These are phyloP conservation scores for Ceratitis capitata DNA, from an alignment of 1,140 invertebrate species.

Conservation along the genomic window DNA sequence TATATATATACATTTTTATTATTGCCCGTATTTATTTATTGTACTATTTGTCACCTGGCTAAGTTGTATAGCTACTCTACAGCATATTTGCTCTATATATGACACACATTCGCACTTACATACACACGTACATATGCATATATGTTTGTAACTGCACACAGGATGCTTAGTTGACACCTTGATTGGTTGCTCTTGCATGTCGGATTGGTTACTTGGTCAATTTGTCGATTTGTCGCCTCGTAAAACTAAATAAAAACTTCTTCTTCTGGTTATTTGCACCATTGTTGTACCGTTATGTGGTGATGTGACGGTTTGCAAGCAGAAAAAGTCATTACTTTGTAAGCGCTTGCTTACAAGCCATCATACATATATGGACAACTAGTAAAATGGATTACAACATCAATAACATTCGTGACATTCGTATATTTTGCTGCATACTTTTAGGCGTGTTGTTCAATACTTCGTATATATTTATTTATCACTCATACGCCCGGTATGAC, in stretches of 20 bases:
- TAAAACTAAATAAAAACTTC: background rate
- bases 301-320: background rate
- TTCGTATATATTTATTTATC: background rate
- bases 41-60: background rate
- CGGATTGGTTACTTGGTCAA: background rate
- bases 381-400: too few relatives aligned
- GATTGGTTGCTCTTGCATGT: background rate
- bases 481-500: background rate
- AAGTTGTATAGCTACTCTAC: background rate
- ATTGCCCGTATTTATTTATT: background rate
- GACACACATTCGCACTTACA: background rate
- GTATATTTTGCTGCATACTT: background rate
- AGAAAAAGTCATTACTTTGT: background rate
- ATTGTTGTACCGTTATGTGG: background rate
- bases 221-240: background rate
- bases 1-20: background rate
- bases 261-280: background rate
- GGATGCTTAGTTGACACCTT: background rate
- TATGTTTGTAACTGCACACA: background rate
- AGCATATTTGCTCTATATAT: background rate
- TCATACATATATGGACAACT: too few relatives aligned
- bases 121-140: background rate
- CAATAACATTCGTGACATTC: background rate
- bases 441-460: slow-evolving; percentile 1
- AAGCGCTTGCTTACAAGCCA: background rate